Percentiles rank a stretch among this genome's conserved stretches.
Evolutionary conservation across 2,888 invertebrate genomes (phyloP).

Genomic region (Acleris emargana): DNA sequence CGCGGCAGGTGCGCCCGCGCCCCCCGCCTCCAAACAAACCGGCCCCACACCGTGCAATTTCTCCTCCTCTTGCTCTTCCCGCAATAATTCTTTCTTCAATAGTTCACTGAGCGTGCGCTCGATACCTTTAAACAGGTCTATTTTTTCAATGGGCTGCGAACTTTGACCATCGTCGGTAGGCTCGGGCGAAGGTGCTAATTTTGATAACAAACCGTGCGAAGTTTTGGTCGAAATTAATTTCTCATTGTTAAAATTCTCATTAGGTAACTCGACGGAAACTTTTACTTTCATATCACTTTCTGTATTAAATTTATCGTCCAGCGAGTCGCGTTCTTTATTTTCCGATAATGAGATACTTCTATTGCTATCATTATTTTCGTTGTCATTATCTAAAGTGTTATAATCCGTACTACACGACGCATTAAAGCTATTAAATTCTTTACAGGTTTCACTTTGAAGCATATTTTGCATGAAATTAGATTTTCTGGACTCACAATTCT

Average conservation of each 20-base stretch:
- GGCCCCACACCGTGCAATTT: constrained; percentile 74
- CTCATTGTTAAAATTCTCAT: constrained; percentile 53
- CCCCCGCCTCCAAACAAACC: constrained; percentile 72
- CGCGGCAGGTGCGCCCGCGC: constrained; percentile 77
- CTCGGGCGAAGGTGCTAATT: constrained; percentile 69
- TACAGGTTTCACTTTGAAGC: constrained; percentile 76
- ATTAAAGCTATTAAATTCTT: constrained; percentile 75
- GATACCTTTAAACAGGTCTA: constrained; percentile 80
- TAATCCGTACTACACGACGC: constrained; percentile 64
- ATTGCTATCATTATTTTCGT: constrained; percentile 60
- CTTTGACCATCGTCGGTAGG: constrained; percentile 54
- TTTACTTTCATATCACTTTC: constrained; percentile 69
- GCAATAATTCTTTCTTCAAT: constrained; percentile 79
- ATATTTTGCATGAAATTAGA: constrained; percentile 70
- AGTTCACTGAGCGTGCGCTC: constrained; percentile 82
- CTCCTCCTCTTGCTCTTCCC: constrained; percentile 77
- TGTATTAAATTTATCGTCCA: constrained; percentile 58
- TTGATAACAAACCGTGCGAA: constrained; percentile 52
- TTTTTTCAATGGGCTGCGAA: constrained; percentile 64
- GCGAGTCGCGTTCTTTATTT: constrained; percentile 67
- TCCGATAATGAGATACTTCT: constrained; percentile 64
- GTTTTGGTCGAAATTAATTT: constrained; percentile 52
- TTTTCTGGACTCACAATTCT: constrained; percentile 50
- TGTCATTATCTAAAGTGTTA: constrained; percentile 62
- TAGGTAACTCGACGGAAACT: constrained; percentile 63